Evolutionary conservation across 2,797 vertebrate species (phyloP).

Genomic region (Pagetopsis macropterus): DNA sequence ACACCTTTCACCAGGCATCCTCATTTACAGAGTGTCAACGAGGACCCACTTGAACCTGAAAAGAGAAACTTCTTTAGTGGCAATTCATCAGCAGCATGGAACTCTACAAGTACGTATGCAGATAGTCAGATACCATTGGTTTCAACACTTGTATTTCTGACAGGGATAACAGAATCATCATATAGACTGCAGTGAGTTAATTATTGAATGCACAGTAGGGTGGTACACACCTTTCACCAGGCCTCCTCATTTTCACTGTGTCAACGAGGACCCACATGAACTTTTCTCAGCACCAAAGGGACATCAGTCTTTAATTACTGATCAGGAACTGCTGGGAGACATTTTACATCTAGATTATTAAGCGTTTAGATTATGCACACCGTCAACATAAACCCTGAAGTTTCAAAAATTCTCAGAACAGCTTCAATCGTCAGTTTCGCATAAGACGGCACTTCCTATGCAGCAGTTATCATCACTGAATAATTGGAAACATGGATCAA

Average conservation of each 20-base stretch:
- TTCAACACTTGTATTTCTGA: conserved; percentile 64
- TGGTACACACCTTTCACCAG: too few relatives aligned
- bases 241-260: too few relatives aligned
- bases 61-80: conserved; percentile 21
- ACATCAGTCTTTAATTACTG: too few relatives aligned
- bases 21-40: too few relatives aligned
- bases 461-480: conserved; percentile 77
- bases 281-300: too few relatives aligned
- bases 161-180: conserved; percentile 82
- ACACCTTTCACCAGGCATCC: too few relatives aligned
- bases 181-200: neutral
- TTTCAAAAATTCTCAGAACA: conserved; percentile 62
- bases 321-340: neutral
- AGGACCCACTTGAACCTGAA: conserved; percentile 19
- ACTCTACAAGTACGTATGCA: neutral
- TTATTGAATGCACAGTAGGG: too few relatives aligned
- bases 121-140: conserved; percentile 64
- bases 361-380: neutral
- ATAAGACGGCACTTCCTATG: conserved; percentile 86
- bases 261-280: too few relatives aligned
- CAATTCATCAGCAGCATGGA: rapidly evolving
- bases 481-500: rapidly evolving
- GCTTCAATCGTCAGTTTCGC: conserved; percentile 84
- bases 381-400: rapidly evolving
- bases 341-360: rapidly evolving